Percentiles rank a stretch among this genome's conserved stretches.
These are phyloP conservation scores for Vanessa tameamea DNA, from an alignment of 1,140 invertebrate genomes.

Conservation along the genomic window DNA sequence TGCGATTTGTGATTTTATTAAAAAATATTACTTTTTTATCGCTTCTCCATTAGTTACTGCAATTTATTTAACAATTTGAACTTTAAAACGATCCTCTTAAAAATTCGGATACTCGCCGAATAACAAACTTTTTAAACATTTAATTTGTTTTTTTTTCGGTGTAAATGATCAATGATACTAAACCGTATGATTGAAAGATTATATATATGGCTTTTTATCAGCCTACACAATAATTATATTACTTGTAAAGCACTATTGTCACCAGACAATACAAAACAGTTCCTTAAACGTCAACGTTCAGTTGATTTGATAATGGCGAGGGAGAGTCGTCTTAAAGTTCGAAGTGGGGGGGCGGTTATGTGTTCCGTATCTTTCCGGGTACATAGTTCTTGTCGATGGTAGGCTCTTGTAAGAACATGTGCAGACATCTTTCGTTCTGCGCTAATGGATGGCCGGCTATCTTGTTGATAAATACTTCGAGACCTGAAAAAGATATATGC, in stretches of 20 bases:
- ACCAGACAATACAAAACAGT: background rate
- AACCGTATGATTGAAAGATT: background rate
- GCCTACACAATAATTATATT: background rate
- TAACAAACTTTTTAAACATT: background rate
- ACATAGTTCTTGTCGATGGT: slow-evolving; percentile 99
- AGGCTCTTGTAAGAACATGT: slow-evolving; percentile 99
- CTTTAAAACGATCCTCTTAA: slow-evolving; percentile 51
- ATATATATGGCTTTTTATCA: background rate
- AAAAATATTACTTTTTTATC: slow-evolving; percentile 45
- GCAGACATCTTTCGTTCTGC: slow-evolving; percentile 99
- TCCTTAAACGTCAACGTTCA: background rate
- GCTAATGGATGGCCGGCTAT: slow-evolving; percentile 99
- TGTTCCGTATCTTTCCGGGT: slow-evolving; percentile 99
- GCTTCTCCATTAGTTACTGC: slow-evolving; percentile 33
- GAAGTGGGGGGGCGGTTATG: slow-evolving; percentile 81
- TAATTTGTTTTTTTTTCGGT: background rate
- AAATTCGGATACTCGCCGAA: slow-evolving; percentile 21
- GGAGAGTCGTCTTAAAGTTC: slow-evolving; percentile 58
- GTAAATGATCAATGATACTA: background rate
- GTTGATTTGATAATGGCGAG: slow-evolving; percentile 29
- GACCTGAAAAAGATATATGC: slow-evolving; percentile 72
- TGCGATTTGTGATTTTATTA: slow-evolving; percentile 43
- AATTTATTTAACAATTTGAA: slow-evolving; percentile 49
- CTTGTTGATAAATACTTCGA: slow-evolving; percentile 99
- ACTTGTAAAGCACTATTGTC: background rate